Evolutionary conservation across 2,113 vertebrate species (phyloP).

Genomic region (Shinisaurus crocodilurus): DNA sequence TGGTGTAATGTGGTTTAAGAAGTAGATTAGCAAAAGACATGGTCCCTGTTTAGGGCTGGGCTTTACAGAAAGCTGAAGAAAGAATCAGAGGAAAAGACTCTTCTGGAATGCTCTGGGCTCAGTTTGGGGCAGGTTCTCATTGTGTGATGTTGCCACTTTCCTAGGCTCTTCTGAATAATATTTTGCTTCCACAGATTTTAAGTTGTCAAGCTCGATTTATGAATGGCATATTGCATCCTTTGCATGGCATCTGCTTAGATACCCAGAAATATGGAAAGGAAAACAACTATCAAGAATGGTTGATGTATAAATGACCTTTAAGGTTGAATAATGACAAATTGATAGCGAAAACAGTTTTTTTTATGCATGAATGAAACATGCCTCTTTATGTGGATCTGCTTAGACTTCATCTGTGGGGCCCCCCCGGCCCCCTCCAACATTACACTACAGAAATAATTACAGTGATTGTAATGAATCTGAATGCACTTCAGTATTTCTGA

Average conservation of each 20-base stretch:
- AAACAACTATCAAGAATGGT: conserved; percentile 24
- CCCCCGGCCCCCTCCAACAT: background rate
- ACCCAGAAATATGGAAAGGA: conserved; percentile 24
- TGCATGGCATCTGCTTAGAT: conserved; percentile 8
- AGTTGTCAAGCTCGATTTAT: conserved; percentile 19
- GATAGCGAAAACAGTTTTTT: conserved; percentile 47
- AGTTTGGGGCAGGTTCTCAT: background rate
- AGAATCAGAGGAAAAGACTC: background rate
- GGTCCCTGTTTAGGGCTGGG: background rate
- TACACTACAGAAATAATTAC: background rate
- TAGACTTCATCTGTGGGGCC: background rate
- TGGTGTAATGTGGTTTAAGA: conserved; percentile 15
- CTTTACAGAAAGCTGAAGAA: conserved; percentile 23
- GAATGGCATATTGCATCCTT: conserved; percentile 20
- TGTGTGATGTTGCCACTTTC: background rate
- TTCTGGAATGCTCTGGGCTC: background rate
- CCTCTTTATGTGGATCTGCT: conserved; percentile 27
- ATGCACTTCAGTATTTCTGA: background rate
- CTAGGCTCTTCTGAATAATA: conserved; percentile 3
- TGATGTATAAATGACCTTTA: conserved; percentile 51
- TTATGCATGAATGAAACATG: background rate
- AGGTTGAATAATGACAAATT: conserved; percentile 40
- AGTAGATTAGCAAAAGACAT: background rate
- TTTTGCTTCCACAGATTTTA: background rate
- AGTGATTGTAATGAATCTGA: background rate